A percentile compares a stretch with the other conserved stretches of the same genome.
phyloP scores from a whole-genome alignment of 2,888 invertebrate genomes.

The Nephrotoma guestfalica region DNA sequence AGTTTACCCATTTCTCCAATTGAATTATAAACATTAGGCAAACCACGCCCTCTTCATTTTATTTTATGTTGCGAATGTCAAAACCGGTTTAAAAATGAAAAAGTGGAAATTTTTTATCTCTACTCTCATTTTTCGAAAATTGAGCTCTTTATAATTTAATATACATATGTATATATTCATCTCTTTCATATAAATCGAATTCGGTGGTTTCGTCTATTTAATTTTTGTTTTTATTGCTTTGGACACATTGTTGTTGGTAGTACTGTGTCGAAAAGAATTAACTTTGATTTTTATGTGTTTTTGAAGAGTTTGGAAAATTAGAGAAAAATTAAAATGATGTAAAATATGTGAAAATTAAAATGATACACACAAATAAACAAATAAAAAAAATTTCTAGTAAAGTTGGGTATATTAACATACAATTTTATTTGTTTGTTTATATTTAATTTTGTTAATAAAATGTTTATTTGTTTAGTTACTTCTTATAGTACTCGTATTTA shows the following conservation, averaged over 20 bases:
- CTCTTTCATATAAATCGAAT: not conserved
- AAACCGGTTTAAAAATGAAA: not conserved
- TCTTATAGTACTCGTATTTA: not conserved
- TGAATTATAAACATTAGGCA: not conserved
- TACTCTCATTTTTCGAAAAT: not conserved
- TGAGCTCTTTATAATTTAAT: not conserved
- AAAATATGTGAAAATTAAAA: conserved; percentile 3
- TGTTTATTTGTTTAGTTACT: not conserved
- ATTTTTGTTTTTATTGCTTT: not conserved
- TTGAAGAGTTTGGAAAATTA: conserved; percentile 4
- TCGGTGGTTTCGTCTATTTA: not conserved
- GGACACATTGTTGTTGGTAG: not conserved
- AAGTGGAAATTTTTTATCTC: not conserved
- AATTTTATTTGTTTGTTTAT: not conserved
- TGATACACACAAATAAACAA: not conserved
- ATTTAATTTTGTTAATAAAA: not conserved
- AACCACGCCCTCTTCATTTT: not conserved
- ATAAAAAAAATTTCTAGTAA: not conserved
- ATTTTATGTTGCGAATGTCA: not conserved
- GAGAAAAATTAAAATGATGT: conserved; percentile 3
- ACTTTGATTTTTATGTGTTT: conserved; percentile 2
- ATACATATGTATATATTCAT: not conserved
- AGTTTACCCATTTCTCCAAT: not conserved
- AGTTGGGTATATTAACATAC: not conserved
- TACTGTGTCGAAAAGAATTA: not conserved